Conservation (phyloP, 2,113 vertebrate genomes). For the Channa maculata region DNA sequence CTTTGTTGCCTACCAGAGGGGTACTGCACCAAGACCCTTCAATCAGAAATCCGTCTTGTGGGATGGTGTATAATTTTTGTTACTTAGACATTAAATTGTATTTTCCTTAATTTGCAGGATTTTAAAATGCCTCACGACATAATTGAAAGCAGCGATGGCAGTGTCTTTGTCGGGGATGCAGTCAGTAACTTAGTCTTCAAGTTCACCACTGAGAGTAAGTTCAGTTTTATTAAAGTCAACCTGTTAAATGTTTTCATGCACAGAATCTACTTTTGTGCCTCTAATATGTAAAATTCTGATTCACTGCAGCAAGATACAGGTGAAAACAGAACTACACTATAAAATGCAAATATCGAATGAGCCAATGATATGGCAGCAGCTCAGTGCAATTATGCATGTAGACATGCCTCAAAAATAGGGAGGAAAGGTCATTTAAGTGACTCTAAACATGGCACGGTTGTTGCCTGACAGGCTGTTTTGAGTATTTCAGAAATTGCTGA, state of each 20-base stretch:
- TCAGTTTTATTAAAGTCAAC: background rate
- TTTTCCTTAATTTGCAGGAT: conserved; percentile 76
- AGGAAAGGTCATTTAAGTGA: too few species aligned
- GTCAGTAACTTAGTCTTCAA: conserved; percentile 87
- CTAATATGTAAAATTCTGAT: background rate
- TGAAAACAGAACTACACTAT: too few species aligned
- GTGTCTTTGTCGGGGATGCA: conserved; percentile 89
- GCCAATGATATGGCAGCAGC: too few species aligned
- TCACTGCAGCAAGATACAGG: background rate
- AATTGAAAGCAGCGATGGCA: conserved; percentile 84
- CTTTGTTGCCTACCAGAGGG: too few species aligned
- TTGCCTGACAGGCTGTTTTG: too few species aligned
- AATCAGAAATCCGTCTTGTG: too few species aligned
- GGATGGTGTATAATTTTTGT: background rate
- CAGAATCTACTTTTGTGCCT: background rate
- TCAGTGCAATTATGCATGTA: too few species aligned
- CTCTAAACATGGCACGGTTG: too few species aligned
- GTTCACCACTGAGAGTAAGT: conserved; percentile 90
- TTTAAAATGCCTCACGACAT: conserved; percentile 96
- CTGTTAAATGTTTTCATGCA: background rate
- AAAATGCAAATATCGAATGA: too few species aligned
- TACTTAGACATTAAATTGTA: background rate
- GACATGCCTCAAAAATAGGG: too few species aligned
- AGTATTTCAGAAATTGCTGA: too few species aligned
- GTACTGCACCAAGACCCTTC: too few species aligned